A percentile compares a stretch with the other conserved stretches of the same genome.
These are phyloP conservation scores for Pyrrhosoma nymphula DNA, from an alignment of 2,888 invertebrate genomes.

Conservation along the genomic window DNA sequence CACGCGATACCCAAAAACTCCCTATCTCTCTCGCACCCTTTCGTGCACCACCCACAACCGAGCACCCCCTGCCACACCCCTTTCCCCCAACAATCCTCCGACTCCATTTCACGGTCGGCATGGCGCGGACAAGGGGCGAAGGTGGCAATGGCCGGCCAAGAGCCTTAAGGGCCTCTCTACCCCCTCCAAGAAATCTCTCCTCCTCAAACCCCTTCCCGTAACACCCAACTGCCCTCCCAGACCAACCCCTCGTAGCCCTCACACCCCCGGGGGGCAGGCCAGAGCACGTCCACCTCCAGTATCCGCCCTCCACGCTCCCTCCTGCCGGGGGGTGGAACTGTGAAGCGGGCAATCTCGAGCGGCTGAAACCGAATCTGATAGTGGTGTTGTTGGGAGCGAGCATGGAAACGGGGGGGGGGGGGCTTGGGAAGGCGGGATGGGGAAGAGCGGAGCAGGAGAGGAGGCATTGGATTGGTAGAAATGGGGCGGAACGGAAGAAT, in stretches of 20 bases:
- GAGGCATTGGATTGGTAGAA: not conserved
- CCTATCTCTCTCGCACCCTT: not conserved
- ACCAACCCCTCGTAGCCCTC: not conserved
- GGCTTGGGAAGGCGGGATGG: not conserved
- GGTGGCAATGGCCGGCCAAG: constrained; percentile 56
- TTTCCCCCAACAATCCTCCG: not conserved
- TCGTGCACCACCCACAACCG: not conserved
- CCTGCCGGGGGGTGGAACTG: not conserved
- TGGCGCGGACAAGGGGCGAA: constrained; percentile 33
- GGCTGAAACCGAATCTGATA: constrained; percentile 31
- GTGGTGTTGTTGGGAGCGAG: not conserved
- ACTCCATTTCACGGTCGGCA: constrained; percentile 60
- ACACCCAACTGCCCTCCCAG: not conserved
- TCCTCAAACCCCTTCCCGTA: not conserved
- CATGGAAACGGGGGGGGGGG: not conserved
- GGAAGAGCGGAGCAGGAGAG: not conserved
- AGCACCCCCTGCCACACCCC: not conserved
- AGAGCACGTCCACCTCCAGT: not conserved
- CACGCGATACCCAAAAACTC: not conserved
- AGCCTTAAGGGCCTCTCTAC: not conserved
- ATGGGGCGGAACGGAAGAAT: constrained; percentile 31
- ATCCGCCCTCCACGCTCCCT: not conserved
- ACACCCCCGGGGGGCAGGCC: not conserved
- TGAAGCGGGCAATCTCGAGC: constrained; percentile 17
- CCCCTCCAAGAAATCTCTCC: not conserved